A percentile compares a stretch with the other conserved stretches of the same genome.
Evolutionary conservation across 2,797 vertebrate species (phyloP).

Genomic region (Scarus forsteni): DNA sequence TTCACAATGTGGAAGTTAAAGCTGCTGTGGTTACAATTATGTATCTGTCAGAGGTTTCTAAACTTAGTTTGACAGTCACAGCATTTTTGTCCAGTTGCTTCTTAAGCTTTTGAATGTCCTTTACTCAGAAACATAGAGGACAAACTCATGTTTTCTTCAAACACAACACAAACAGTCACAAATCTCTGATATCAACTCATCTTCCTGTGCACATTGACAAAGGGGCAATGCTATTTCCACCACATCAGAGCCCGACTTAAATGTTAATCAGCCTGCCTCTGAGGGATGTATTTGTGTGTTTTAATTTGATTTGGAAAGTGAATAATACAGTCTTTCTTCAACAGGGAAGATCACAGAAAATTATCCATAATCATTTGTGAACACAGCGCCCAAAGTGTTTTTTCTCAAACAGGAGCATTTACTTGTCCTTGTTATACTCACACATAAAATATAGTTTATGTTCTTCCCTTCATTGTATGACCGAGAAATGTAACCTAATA

Average conservation of each 20-base stretch:
- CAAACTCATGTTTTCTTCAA: background rate
- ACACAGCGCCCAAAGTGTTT: background rate
- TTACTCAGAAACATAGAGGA: background rate
- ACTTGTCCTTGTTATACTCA: too few relatives aligned
- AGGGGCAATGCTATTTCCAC: background rate
- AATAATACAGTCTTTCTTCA: too few relatives aligned
- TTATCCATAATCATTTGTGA: too few relatives aligned
- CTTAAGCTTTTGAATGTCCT: slow-evolving; percentile 2
- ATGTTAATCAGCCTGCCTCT: background rate
- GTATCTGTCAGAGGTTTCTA: slow-evolving; percentile 14
- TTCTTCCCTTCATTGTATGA: too few relatives aligned
- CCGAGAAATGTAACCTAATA: too few relatives aligned
- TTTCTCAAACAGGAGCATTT: background rate
- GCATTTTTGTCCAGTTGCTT: slow-evolving; percentile 4
- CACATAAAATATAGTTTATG: too few relatives aligned
- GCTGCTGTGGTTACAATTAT: background rate
- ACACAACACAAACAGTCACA: background rate
- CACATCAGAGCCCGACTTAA: background rate
- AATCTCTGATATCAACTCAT: background rate
- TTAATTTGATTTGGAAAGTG: too few relatives aligned
- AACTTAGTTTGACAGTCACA: background rate
- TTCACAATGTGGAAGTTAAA: slow-evolving; percentile 27
- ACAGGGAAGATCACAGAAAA: too few relatives aligned
- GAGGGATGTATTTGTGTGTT: too few relatives aligned
- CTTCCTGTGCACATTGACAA: background rate